These are phyloP conservation scores for Barbus barbus DNA, from an alignment of 2,113 vertebrate genomes.

Conservation along the genomic window DNA sequence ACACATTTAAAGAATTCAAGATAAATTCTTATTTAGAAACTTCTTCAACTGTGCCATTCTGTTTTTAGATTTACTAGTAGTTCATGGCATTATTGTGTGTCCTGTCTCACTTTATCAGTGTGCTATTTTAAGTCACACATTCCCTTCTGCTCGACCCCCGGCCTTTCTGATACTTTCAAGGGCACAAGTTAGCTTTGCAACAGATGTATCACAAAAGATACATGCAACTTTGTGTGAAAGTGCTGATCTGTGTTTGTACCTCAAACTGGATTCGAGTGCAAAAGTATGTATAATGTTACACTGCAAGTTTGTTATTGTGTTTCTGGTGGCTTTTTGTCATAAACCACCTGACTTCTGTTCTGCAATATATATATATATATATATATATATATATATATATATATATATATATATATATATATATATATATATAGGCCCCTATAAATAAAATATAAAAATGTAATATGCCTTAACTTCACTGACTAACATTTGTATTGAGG, in stretches of 20 bases:
- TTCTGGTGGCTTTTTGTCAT: not conserved
- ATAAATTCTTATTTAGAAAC: not conserved
- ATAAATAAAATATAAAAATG: too few species aligned
- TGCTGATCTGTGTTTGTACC: not conserved
- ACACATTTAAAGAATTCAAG: not conserved
- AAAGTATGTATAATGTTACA: not conserved
- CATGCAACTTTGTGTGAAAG: not conserved
- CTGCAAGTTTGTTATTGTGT: not conserved
- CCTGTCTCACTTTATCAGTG: not conserved
- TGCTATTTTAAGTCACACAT: conserved; percentile 7
- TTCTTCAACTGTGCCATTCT: not conserved
- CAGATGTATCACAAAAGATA: not conserved
- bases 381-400: too few species aligned
- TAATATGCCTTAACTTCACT: too few species aligned
- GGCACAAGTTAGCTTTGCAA: not conserved
- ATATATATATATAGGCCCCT: too few species aligned
- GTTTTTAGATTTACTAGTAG: too few species aligned
- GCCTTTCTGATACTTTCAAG: not conserved
- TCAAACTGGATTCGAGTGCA: not conserved
- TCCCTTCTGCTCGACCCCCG: not conserved
- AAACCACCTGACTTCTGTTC: too few species aligned
- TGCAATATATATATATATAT: too few species aligned
- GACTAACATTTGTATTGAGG: too few species aligned
- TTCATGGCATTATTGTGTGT: too few species aligned
- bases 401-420: too few species aligned